Evolutionary conservation across 2,797 vertebrate species (phyloP).

Genomic region (Lophius americanus): DNA sequence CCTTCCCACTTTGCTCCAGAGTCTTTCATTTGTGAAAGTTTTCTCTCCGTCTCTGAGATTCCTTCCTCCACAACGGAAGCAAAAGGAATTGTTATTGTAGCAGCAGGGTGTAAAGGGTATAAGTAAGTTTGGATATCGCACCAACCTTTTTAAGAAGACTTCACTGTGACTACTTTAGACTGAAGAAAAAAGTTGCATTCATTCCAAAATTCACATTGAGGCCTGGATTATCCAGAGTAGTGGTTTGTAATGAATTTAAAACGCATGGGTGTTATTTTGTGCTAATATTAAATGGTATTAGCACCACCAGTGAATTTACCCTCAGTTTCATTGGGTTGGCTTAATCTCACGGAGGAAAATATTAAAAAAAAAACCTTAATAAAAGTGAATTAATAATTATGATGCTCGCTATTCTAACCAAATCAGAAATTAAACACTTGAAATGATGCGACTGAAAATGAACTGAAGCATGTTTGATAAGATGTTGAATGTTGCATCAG

Average conservation of each 20-base stretch:
- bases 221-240: too few relatives aligned
- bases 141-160: too few relatives aligned
- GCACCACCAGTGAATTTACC: neutral
- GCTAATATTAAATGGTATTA: too few relatives aligned
- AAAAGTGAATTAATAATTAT: neutral
- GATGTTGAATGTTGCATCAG: conserved; percentile 9
- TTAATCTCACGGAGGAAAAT: neutral
- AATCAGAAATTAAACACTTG: neutral
- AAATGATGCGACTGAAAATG: neutral
- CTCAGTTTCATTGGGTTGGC: neutral
- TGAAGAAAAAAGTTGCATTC: too few relatives aligned
- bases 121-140: too few relatives aligned
- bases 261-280: neutral
- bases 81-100: neutral
- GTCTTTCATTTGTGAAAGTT: neutral
- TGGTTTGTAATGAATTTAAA: neutral
- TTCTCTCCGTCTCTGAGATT: neutral
- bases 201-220: too few relatives aligned
- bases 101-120: too few relatives aligned
- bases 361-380: neutral
- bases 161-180: too few relatives aligned
- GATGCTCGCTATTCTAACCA: too few relatives aligned
- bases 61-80: neutral
- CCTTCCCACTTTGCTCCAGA: neutral
- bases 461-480: conserved; percentile 5